phyloP scores from a whole-genome alignment of 2,888 invertebrate genomes.

The Lydus trimaculatus region DNA sequence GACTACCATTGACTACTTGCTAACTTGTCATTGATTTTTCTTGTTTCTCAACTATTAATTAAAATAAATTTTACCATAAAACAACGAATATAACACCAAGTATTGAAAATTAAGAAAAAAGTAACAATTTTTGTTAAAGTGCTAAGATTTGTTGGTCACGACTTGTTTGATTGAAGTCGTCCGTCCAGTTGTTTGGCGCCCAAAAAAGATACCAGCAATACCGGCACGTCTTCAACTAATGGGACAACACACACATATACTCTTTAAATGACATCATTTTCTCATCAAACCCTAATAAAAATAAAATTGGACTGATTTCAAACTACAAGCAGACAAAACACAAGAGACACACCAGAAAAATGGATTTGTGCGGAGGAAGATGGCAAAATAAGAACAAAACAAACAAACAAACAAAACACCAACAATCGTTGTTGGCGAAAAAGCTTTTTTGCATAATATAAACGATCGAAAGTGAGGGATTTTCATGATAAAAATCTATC shows the following conservation, averaged over 20 bases:
- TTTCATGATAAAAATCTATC: too few relatives aligned
- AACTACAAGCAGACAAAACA: background rate
- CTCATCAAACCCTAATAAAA: slow-evolving; percentile 59
- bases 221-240: slow-evolving; percentile 54
- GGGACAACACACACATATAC: slow-evolving; percentile 58
- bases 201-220: slow-evolving; percentile 39
- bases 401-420: too few relatives aligned
- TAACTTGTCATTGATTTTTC: background rate
- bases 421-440: too few relatives aligned
- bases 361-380: background rate
- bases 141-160: slow-evolving; percentile 5
- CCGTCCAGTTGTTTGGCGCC: slow-evolving; percentile 37
- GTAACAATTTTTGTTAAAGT: too few relatives aligned
- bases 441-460: too few relatives aligned
- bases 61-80: background rate
- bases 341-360: background rate
- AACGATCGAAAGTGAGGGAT: too few relatives aligned
- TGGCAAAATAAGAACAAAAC: too few relatives aligned
- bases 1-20: background rate
- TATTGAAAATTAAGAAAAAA: too few relatives aligned
- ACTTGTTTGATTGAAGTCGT: slow-evolving; percentile 30
- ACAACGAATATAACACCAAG: background rate
- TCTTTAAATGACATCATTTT: slow-evolving; percentile 59
- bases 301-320: slow-evolving; percentile 47
- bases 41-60: background rate